Evolutionary conservation across 2,888 invertebrate species (phyloP).

Genomic region (Apodemia duryi): DNA sequence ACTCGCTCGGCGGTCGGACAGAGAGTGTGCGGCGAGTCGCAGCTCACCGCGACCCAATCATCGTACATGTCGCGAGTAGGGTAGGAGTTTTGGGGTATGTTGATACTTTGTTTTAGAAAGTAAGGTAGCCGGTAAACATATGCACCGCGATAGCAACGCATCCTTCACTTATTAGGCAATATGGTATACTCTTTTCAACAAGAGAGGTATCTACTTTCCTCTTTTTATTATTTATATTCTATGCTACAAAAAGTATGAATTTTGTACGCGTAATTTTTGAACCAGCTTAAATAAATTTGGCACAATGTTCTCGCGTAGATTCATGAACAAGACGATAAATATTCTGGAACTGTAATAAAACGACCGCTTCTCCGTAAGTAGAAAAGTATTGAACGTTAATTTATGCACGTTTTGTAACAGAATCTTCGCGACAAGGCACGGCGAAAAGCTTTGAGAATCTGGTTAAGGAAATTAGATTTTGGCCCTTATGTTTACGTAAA

Average conservation of each 20-base stretch:
- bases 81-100: too few relatives aligned
- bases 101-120: too few relatives aligned
- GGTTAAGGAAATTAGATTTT: conserved; percentile 51
- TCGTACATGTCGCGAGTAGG: too few relatives aligned
- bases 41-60: too few relatives aligned
- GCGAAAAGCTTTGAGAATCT: conserved; percentile 59
- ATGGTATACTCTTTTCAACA: conserved; percentile 49
- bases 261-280: conserved; percentile 14
- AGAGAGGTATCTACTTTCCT: conserved; percentile 24
- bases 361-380: conserved; percentile 71
- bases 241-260: neutral
- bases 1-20: too few relatives aligned
- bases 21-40: too few relatives aligned
- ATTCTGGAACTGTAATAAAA: conserved; percentile 67
- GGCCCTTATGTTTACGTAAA: conserved; percentile 30
- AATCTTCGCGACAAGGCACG: conserved; percentile 45
- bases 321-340: conserved; percentile 64
- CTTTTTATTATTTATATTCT: too few relatives aligned
- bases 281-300: conserved; percentile 19
- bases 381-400: conserved; percentile 76
- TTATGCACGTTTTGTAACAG: conserved; percentile 73
- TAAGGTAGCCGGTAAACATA: too few relatives aligned
- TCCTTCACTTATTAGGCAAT: too few relatives aligned
- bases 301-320: conserved; percentile 20
- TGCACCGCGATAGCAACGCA: too few relatives aligned